Percentiles rank a stretch among this genome's conserved stretches.
Conservation (phyloP, 2,888 invertebrate species). For the Malthinus flaveolus region DNA sequence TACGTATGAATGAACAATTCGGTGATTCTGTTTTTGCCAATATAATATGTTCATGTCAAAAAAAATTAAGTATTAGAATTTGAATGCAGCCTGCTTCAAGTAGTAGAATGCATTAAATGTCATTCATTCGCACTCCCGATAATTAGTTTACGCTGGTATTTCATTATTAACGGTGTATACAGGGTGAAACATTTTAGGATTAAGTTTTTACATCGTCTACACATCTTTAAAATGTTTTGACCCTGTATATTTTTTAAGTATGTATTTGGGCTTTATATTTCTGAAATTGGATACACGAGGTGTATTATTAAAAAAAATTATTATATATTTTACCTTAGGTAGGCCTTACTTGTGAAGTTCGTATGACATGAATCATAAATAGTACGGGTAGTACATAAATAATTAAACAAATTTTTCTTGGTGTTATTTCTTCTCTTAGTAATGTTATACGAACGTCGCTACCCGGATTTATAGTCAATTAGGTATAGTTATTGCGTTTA, state of each 20-base stretch:
- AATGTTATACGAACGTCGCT: slow-evolving; percentile 24
- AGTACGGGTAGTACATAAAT: slow-evolving; percentile 29
- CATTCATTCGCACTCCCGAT: slow-evolving; percentile 28
- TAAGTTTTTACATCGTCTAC: neutral
- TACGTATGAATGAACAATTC: slow-evolving; percentile 31
- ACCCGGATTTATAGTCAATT: slow-evolving; percentile 33
- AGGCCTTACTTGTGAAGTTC: slow-evolving; percentile 38
- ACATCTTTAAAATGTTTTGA: neutral
- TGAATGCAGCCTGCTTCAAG: slow-evolving; percentile 25
- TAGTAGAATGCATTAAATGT: slow-evolving; percentile 28
- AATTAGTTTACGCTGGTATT: slow-evolving; percentile 25
- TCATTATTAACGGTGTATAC: slow-evolving; percentile 30
- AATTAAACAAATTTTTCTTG: slow-evolving; percentile 16
- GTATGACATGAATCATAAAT: slow-evolving; percentile 25
- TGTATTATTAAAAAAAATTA: slow-evolving; percentile 7
- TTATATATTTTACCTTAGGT: slow-evolving; percentile 40
- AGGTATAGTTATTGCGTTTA: slow-evolving; percentile 29
- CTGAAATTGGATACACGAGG: slow-evolving; percentile 30
- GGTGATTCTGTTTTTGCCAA: slow-evolving; percentile 27
- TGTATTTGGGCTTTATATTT: slow-evolving; percentile 34
- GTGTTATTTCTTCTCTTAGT: slow-evolving; percentile 18
- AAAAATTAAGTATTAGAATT: slow-evolving; percentile 25
- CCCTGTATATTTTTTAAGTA: slow-evolving; percentile 14
- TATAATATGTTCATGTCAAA: slow-evolving; percentile 27
- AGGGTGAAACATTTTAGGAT: neutral